phyloP scores from a whole-genome alignment of 2,797 vertebrate species.

The Jordanella pulchra region DNA sequence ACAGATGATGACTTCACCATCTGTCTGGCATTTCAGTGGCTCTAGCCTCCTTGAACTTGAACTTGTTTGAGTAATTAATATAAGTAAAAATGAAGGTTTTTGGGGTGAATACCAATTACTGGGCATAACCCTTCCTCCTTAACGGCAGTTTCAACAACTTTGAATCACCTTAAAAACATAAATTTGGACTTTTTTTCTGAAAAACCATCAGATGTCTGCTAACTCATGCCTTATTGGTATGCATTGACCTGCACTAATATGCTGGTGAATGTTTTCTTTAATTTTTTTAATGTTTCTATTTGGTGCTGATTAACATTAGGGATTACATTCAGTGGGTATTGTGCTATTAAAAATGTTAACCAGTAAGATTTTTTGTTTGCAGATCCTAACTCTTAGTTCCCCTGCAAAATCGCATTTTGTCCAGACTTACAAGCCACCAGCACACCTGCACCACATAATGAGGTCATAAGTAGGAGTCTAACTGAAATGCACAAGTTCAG shows the following conservation, averaged over 20 bases:
- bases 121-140: conserved; percentile 7
- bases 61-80: conserved; percentile 59
- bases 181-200: not conserved
- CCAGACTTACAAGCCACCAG: not conserved
- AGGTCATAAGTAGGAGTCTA: too few relatives aligned
- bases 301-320: not conserved
- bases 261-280: not conserved
- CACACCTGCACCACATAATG: too few relatives aligned
- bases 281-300: not conserved
- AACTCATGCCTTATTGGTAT: not conserved
- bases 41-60: conserved; percentile 78
- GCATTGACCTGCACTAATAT: not conserved
- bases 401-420: not conserved
- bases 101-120: not conserved
- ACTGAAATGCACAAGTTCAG: too few relatives aligned
- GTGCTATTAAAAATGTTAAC: not conserved
- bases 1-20: conserved; percentile 73
- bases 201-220: not conserved
- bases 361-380: not conserved
- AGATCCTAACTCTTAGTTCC: not conserved
- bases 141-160: not conserved
- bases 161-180: not conserved
- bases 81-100: not conserved
- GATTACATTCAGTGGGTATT: not conserved
- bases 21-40: conserved; percentile 63